Evolutionary conservation across 1,140 invertebrate genomes (phyloP), one percentile per base, ranked within the genome.

Genomic region (Zaprionus capensis): DNA sequence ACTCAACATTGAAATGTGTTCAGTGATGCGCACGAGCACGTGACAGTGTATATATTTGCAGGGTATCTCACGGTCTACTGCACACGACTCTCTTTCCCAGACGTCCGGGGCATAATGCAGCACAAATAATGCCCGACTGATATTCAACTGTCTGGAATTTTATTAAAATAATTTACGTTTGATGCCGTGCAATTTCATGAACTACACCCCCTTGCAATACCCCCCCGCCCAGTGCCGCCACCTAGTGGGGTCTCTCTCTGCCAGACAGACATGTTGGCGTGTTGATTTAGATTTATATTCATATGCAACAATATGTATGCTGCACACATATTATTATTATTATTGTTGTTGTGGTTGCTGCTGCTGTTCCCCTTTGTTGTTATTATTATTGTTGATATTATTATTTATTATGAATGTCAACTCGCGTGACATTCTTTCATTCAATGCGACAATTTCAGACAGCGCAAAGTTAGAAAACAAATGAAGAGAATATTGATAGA

Each of bases 61-160:
- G 46, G 46, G 46, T 51, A 51, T 22, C 20, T 51, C 4, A 51
- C 46, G 22, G 46, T 51, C 46, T 6, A 22, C 46, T 51, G 46
- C 46, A 51, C 46, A 22, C 20, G 20, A 49, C 20, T 51, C 46
- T 22, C n/a, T 24, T 34, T 61, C 36, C 24, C 66, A 71, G 72
- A 75, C 58, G 36, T 71, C 38, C 9, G 61, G 34, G 41, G 58
- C 36, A 26, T 51, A 73, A 72, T 63, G 69, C 75, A 49, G 41
- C 58, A 62, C 69, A 74, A 36, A 65, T 55, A 75, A 74, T 79
- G 49, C 53, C 59, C 41, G 61, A 58, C 57, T 65, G 63, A 80
- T 81, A 73, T 70, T 78, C 63, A 76, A 58, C 51, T 77, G 80
- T 83, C 81, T 83, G 81, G 81, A 63, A 83, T 82, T 80, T 76